phyloP scores from a whole-genome alignment of 1,140 invertebrate species.

The Pararge aegeria region DNA sequence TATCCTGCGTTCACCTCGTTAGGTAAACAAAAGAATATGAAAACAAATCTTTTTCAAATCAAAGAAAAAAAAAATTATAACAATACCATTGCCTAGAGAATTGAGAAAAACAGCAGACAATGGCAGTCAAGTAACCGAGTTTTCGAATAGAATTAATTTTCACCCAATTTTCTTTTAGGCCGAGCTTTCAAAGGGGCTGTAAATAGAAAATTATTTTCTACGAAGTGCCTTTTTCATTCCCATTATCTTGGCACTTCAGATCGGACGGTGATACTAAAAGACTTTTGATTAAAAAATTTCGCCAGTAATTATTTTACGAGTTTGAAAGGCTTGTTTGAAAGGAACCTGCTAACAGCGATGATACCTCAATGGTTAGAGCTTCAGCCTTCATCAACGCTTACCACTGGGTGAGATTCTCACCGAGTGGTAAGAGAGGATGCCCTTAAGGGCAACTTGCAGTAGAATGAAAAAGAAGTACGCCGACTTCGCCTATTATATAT shows the following conservation, averaged over 20 bases:
- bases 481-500: too few species aligned
- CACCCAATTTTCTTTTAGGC: conserved; percentile 32
- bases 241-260: conserved; percentile 13
- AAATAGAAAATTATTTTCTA: conserved; percentile 29
- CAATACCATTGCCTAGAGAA: neutral
- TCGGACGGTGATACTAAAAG: conserved; percentile 5
- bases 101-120: conserved; percentile 16
- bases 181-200: conserved; percentile 24
- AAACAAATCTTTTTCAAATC: neutral
- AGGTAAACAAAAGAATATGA: neutral
- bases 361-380: too few species aligned
- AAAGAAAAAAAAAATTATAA: neutral
- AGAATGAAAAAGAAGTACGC: too few species aligned
- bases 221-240: conserved; percentile 23
- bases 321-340: neutral
- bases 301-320: neutral
- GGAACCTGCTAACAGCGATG: too few species aligned
- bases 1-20: too few species aligned
- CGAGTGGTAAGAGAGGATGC: too few species aligned
- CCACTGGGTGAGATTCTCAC: too few species aligned
- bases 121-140: conserved; percentile 17
- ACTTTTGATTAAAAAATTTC: conserved; percentile 9
- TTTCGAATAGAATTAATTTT: conserved; percentile 31
- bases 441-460: too few species aligned
- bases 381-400: too few species aligned